Evolutionary conservation across 2,113 vertebrate species (phyloP).

Genomic region (Ivindomyrus marchei): DNA sequence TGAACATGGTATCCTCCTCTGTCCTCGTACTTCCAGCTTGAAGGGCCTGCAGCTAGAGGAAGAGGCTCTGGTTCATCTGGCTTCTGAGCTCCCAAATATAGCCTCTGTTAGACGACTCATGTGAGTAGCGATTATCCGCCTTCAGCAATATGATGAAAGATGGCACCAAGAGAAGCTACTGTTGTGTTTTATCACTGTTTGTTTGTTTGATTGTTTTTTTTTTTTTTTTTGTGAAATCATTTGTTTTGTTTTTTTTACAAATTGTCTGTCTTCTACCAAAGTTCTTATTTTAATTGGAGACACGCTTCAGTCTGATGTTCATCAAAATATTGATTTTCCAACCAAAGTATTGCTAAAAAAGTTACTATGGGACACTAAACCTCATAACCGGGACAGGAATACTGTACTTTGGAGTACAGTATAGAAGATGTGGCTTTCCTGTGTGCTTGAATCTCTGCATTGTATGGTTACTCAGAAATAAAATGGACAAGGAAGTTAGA

Average conservation of each 20-base stretch:
- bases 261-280: neutral
- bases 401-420: neutral
- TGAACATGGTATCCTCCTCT: neutral
- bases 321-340: neutral
- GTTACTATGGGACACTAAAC: neutral
- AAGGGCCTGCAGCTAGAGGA: constrained; percentile 50
- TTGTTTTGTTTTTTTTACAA: neutral
- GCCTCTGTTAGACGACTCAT: constrained; percentile 52
- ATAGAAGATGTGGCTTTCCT: neutral
- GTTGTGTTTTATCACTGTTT: neutral
- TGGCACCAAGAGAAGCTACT: neutral
- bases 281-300: neutral
- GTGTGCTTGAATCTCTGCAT: neutral
- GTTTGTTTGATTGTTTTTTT: neutral
- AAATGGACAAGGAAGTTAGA: neutral
- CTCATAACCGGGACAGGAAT: neutral
- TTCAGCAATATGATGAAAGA: neutral
- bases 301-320: neutral
- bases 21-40: constrained; percentile 53
- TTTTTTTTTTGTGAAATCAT: neutral
- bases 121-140: constrained; percentile 52
- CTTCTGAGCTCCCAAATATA: constrained; percentile 44
- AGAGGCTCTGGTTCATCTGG: constrained; percentile 43
- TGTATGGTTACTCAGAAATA: neutral
- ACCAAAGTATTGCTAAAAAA: neutral